Evolutionary conservation across 2,113 vertebrate species (phyloP), one percentile per base, ranked within the genome.

Genomic region (Salvator merianae): DNA sequence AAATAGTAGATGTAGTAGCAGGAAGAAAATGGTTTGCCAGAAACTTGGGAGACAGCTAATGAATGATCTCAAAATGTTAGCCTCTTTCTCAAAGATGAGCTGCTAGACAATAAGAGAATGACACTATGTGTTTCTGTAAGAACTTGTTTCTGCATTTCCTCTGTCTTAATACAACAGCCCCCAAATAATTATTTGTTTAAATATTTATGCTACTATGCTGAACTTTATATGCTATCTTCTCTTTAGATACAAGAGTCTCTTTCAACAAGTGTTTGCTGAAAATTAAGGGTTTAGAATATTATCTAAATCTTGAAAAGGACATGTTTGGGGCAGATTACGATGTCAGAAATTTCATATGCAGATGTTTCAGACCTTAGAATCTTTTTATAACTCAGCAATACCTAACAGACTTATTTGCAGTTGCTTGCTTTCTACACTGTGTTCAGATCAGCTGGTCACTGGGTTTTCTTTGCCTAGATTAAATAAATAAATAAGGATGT

Each of bases 21-120:
- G 68, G 82, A 83, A 72, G 53, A 24, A 24, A 43, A 32, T 69
- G 59, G 50, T 28, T 63, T 85, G 87, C 24, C 36, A 5, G 2
- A 77, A 82, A 55, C 77, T 26, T n/a, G n/a, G 43, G 73, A 3
- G 73, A 74, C 28, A 83, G n/a, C 24, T 53, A 59, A 53, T 47
- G 26, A 66, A 79, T 68, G 10, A 62, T 84, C 75, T 87, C 72
- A 30, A 72, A 77, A 77, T 2, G 4, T 43, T 50, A 76, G 36
- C 79, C 83, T 82, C 80, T 89, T 83, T 74, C 72, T n/a, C 36
- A 36, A 90, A 81, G 75, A 84, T 47, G 22, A 40, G 59, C 43
- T 5, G 69, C 40, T 63, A 86, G 32, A n/a, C 73, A 82, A 59
- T 32, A 81, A 1, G 16, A n/a, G 50, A 73, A 65, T 73, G 28